Base-by-base conservation (phyloP, 2,113 vertebrate genomes). In the Notiomystis cincta region DNA sequence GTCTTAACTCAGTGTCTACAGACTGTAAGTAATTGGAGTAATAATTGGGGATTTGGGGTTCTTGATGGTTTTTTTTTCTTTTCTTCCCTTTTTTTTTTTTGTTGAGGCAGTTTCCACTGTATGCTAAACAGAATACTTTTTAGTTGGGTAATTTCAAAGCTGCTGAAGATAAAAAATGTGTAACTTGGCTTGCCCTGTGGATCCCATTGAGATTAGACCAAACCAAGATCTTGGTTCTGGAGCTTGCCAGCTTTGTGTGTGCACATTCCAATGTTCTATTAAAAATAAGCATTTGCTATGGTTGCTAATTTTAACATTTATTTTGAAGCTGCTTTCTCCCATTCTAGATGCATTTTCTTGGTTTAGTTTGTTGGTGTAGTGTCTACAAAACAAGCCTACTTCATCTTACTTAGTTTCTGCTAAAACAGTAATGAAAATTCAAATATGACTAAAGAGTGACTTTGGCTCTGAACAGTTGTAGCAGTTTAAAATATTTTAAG, bases 401-500 rank as follows among this genome's bases (percentile, higher is more conserved):
- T 93, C 6, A 73, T 82, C 56, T 50, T 7, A 0, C 2, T 76
- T 71, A 24, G n/a, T 64, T 88, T 71, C 79, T 94, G 50, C 66
- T 92, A 56, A 66, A 94, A 82, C 2, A 15, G 24, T 54, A 33
- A 54, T 87, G 58, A 25, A 69, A 62, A 66, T 47, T 92, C 50
- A 60, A 53, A 80, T 66, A 69, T 15, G 24, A 67, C 56, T 81
- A 30, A 92, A 57, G 60, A 86, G 27, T 65, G 47, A 73, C 73
- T 75, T 93, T 44, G 44, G 4, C n/a, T 87, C 18, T 53, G 1
- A 6, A 58, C 58, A 56, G 25, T 78, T 85, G 35, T 53, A 94
- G 65, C 66, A 50, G 51, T 84, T 95, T 60, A 83, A 88, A 69
- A 57, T 90, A n/a, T 84, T 95, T 83, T 88, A 90, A 95, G 58